Evolutionary conservation across 2,888 invertebrate species (phyloP).

Genomic region (Neuroscelio doddi): DNA sequence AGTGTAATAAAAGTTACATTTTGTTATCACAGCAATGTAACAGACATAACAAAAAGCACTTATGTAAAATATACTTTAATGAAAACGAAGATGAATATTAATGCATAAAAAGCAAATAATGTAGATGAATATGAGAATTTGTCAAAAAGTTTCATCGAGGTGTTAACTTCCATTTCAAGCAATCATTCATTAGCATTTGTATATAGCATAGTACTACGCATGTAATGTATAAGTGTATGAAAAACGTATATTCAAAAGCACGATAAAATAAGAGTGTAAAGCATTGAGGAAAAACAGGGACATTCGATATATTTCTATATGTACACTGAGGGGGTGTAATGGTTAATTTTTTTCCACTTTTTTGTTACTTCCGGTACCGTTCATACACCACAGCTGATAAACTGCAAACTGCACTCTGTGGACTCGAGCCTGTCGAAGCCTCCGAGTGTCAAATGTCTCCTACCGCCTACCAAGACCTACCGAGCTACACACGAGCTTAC

Average conservation of each 20-base stretch:
- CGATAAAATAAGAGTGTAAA: constrained; percentile 37
- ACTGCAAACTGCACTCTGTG: constrained; percentile 70
- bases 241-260: constrained; percentile 30
- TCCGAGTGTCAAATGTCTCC: constrained; percentile 71
- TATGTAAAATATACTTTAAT: constrained; percentile 8
- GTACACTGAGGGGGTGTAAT: constrained; percentile 35
- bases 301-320: constrained; percentile 25
- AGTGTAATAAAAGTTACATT: no score
- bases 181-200: constrained; percentile 52
- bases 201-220: constrained; percentile 29
- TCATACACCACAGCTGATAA: constrained; percentile 66
- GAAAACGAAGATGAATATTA: constrained; percentile 25
- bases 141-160: constrained; percentile 21
- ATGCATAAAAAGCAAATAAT: constrained; percentile 46
- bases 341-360: constrained; percentile 6
- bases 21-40: background rate
- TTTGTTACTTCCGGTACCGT: constrained; percentile 51
- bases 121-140: constrained; percentile 34
- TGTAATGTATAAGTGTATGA: constrained; percentile 26
- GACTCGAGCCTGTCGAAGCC: constrained; percentile 62
- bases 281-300: constrained; percentile 32
- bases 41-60: background rate
- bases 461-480: constrained; percentile 71
- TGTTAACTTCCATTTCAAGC: constrained; percentile 40
- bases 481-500: constrained; percentile 72